Percentiles rank a stretch among this genome's conserved stretches.
Conservation (phyloP, 2,888 invertebrate species). For the Carpatolechia fugitivella region DNA sequence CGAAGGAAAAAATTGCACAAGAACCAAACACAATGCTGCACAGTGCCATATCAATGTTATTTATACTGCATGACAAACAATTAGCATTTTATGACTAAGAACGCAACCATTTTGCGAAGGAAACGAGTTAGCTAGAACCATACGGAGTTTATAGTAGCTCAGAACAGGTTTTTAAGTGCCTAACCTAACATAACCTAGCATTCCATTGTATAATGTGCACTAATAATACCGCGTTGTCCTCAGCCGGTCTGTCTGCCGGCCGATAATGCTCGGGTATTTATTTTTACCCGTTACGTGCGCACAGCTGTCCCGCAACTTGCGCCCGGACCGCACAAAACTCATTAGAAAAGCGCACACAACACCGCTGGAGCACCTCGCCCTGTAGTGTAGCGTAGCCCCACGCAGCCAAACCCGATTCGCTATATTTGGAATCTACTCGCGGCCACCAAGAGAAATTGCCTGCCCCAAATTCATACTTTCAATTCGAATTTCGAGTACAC, state of each 20-base stretch:
- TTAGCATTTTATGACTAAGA: slow-evolving; percentile 6
- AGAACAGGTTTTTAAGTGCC: slow-evolving; percentile 9
- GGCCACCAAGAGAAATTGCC: slow-evolving; percentile 48
- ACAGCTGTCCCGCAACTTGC: slow-evolving; percentile 67
- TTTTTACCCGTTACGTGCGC: slow-evolving; percentile 77
- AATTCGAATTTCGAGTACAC: neutral
- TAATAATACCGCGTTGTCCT: slow-evolving; percentile 71
- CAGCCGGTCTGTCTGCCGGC: slow-evolving; percentile 70
- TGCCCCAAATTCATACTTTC: slow-evolving; percentile 40
- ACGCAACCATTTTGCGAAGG: neutral
- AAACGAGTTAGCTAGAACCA: neutral
- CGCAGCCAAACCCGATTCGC: slow-evolving; percentile 42
- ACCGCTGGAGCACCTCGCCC: slow-evolving; percentile 18
- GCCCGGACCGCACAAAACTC: slow-evolving; percentile 25
- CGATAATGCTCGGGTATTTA: slow-evolving; percentile 75
- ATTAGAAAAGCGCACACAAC: slow-evolving; percentile 21
- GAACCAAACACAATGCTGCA: neutral
- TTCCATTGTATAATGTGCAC: slow-evolving; percentile 52
- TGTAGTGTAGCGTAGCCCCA: neutral
- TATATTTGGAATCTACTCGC: slow-evolving; percentile 66
- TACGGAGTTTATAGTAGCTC: neutral
- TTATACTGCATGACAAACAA: slow-evolving; percentile 3
- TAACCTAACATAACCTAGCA: slow-evolving; percentile 34
- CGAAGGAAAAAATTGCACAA: neutral
- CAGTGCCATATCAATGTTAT: slow-evolving; percentile 1